Evolutionary conservation across 2,888 invertebrate species (phyloP), one percentile per base, ranked within the genome.

Genomic region (Dynastes hyllus): DNA sequence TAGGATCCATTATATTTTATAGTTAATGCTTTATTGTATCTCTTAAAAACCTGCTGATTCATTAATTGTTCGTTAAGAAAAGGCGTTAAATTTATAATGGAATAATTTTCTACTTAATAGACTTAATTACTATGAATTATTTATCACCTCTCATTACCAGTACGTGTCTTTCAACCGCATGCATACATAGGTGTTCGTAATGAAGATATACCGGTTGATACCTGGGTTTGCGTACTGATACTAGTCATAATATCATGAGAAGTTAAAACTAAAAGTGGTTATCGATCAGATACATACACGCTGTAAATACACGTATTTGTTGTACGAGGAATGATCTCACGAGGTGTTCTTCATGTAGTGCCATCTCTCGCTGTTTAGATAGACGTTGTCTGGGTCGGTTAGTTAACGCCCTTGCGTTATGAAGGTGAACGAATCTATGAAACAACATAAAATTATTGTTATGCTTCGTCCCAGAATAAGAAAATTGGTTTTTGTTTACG

Each of bases 41-140:
- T 75, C 63, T 66, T 63, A 65, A 66, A 65, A 79, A 77, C 40
- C 37, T 77, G 79, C 79, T 79, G 79, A 79, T 71, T 79, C 79
- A 79, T 77, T 79, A 77, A 79, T 77, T 77, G 77, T 79, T 79
- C 76, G 79, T 79, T 79, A 79, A 76, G 65, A 77, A 58, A 78
- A 77, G 71, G 79, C 77, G 79, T 77, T 79, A 51, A 77, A 63
- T 22, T 58, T 50, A 53, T 79, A 79, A 79, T 79, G 79, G 76
- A 77, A 79, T 77, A 77, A 71, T 70, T 77, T 79, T 77, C 77
- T 61, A 77, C 71, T 65, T 79, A 79, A 79, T 77, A 76, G 73
- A 51, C 37, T 77, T 79, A 79, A 79, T 79, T 79, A 79, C 71
- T 70, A 61, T 81, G 51, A 78, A 78, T 78, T 78, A 75, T 78